phyloP scores from a whole-genome alignment of 2,797 vertebrate genomes.

The Poeciliopsis turneri region DNA sequence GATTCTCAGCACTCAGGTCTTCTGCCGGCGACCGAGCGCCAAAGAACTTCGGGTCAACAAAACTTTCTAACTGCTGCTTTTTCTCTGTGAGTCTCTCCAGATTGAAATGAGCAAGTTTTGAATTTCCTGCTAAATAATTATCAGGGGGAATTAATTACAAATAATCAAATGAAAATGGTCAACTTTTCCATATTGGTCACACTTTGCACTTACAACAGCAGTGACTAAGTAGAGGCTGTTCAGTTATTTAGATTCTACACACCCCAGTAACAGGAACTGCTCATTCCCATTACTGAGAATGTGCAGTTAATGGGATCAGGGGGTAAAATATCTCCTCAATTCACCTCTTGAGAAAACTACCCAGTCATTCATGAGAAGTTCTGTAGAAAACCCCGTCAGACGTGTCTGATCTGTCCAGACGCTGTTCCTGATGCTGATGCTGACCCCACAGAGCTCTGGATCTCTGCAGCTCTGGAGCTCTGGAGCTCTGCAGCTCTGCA shows the following conservation, averaged over 20 bases:
- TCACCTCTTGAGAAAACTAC: conserved; percentile 21
- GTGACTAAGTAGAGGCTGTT: conserved; percentile 19
- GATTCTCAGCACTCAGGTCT: no score
- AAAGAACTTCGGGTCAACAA: no score
- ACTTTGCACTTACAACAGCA: background rate
- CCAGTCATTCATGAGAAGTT: conserved; percentile 43
- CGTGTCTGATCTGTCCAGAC: conserved; percentile 22
- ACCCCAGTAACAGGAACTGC: no score
- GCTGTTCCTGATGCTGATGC: conserved; percentile 42
- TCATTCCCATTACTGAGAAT: background rate
- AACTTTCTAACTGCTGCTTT: no score
- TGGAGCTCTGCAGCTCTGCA: no score
- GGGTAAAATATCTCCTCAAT: background rate
- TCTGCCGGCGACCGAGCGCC: no score
- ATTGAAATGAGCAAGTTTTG: background rate
- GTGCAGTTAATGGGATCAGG: background rate
- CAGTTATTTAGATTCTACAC: conserved; percentile 26
- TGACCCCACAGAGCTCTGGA: conserved; percentile 11
- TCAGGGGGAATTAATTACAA: background rate
- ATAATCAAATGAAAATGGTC: background rate
- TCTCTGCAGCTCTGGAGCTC: conserved; percentile 3
- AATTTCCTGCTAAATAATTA: background rate
- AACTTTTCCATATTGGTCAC: conserved; percentile 23
- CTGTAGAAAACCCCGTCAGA: conserved; percentile 10
- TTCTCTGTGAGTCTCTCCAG: no score